Base-by-base conservation (phyloP, 2,888 invertebrate genomes). In the Pseudolycoriella hygida region DNA sequence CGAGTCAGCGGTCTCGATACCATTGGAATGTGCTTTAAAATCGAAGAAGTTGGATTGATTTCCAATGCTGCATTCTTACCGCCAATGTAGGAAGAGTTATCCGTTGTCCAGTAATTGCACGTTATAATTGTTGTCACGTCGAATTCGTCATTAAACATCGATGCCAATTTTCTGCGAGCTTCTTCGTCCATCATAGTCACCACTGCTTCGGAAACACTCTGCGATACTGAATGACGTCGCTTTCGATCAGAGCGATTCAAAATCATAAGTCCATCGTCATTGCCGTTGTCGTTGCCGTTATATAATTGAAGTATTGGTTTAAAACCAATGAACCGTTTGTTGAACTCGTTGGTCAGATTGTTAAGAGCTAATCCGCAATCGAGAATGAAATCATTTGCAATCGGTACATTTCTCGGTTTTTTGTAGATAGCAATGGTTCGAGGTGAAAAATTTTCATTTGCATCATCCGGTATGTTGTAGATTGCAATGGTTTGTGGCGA, bases 201-300 rank as follows among this genome's bases (percentile, higher is more conserved):
- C n/a, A 32, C 18, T 6, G 43, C 14, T 37, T 43, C 43, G 15
- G 19, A 20, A 37, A 19, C 37, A 15, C n/a, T 37, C 3, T 32
- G 14, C n/a, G 38, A 17, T 12, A 64, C 65, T 42, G 68, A 69
- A 62, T 74, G 74, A 8, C 74, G 69, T 46, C 74, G 70, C 62
- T 74, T 75, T 55, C 74, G 72, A 61, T 71, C 72, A 48, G 64
- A 65, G 40, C 58, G 60, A 46, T 53, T 53, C 1, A 31, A 48
- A 11, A 17, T 41, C 20, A 38, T 42, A 34, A 14, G 5, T 34
- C 15, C 15, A 12, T 14, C 34, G 15, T 34, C 15, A 34, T 12
- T 34, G 12, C 34, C 34, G 5, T 5, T 34, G 15, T 34, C 15
- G 34, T 34, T 34, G 15, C n/a, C 34, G 15, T 34, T 5, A 8